Conservation (phyloP, 1,140 invertebrate genomes). For the Saxidomus purpurata region DNA sequence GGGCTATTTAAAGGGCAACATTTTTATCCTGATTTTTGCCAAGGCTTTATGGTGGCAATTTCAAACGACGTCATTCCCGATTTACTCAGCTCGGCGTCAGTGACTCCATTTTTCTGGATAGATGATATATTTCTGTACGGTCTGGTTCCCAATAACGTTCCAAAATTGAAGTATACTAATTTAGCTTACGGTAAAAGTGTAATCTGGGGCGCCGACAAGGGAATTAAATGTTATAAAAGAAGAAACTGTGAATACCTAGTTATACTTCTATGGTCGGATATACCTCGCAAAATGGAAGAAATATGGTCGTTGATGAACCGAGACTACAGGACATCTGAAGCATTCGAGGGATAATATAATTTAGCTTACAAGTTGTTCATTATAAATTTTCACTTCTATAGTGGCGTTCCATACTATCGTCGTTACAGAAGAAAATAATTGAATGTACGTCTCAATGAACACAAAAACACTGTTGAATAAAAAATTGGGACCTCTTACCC, state of each 20-base stretch:
- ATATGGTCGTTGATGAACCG: background rate
- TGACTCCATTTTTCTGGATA: constrained; percentile 71
- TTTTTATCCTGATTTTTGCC: constrained; percentile 80
- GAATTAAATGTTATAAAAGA: background rate
- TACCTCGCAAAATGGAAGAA: background rate
- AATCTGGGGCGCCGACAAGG: background rate
- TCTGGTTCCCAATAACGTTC: constrained; percentile 68
- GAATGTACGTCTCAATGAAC: no score
- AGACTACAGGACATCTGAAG: no score
- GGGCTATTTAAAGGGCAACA: constrained; percentile 36
- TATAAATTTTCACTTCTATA: no score
- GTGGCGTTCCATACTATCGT: no score
- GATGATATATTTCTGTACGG: constrained; percentile 80
- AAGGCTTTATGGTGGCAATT: constrained; percentile 83
- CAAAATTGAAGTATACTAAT: background rate
- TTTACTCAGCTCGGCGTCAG: constrained; percentile 75
- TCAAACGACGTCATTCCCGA: constrained; percentile 80
- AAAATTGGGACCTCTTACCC: no score
- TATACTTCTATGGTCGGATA: background rate
- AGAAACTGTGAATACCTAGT: background rate
- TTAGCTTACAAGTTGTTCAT: no score
- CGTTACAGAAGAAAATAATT: no score
- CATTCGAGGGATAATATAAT: no score
- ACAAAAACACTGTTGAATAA: no score
- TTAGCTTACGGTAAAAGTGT: background rate